Evolutionary conservation across 2,888 invertebrate species (phyloP).

Genomic region (Hemicrepidius hirtus): DNA sequence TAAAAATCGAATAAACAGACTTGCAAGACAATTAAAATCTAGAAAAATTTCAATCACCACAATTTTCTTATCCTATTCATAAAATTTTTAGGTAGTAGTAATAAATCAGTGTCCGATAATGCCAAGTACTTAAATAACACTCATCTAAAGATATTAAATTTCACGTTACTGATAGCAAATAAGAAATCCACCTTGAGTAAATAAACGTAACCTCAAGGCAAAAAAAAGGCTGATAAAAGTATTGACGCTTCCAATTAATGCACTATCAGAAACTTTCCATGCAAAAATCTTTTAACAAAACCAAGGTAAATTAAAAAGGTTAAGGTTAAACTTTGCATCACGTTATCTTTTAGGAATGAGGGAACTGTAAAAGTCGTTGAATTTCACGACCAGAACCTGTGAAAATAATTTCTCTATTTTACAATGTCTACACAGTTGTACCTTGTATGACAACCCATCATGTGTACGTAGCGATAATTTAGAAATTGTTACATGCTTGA

Average conservation of each 20-base stretch:
- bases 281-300: neutral
- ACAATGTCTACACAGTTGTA: too few relatives aligned
- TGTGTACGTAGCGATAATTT: too few relatives aligned
- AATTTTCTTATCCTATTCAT: too few relatives aligned
- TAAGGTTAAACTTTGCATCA: conserved; percentile 5
- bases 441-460: too few relatives aligned
- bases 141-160: neutral
- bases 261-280: neutral
- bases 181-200: conserved; percentile 19
- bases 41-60: too few relatives aligned
- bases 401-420: too few relatives aligned
- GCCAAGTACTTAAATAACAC: neutral
- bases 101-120: conserved; percentile 10
- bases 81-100: neutral
- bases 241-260: neutral
- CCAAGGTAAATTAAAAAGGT: conserved; percentile 1
- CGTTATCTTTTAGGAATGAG: neutral
- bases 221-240: conserved; percentile 13
- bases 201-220: conserved; percentile 2
- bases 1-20: too few relatives aligned
- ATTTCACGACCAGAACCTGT: neutral
- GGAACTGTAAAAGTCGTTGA: neutral
- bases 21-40: too few relatives aligned
- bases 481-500: too few relatives aligned
- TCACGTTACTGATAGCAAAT: conserved; percentile 3